Evolutionary conservation across 2,888 invertebrate species (phyloP).

Genomic region (Hyposoter didymator): DNA sequence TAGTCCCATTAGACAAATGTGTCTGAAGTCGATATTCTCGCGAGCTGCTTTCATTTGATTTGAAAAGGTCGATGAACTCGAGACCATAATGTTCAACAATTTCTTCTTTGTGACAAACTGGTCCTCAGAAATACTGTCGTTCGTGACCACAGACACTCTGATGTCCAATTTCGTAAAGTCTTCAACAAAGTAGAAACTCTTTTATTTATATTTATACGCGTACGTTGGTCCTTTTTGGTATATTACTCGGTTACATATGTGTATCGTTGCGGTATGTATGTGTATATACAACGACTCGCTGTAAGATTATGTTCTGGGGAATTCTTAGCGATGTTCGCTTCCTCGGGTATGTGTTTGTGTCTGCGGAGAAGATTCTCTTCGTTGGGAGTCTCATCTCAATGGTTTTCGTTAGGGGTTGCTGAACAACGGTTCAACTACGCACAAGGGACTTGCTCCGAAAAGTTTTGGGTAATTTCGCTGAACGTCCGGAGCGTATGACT

Average conservation of each 20-base stretch:
- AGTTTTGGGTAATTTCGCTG: slow-evolving; percentile 51
- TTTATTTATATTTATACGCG: neutral
- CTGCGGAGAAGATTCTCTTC: slow-evolving; percentile 4
- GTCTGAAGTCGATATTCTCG: neutral
- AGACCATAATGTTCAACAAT: neutral
- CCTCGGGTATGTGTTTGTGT: slow-evolving; percentile 9
- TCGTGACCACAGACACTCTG: neutral
- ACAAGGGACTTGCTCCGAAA: slow-evolving; percentile 34
- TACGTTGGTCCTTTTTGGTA: neutral
- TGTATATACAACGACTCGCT: neutral
- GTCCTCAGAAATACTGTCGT: neutral
- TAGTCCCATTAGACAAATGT: neutral
- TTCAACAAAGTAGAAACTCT: slow-evolving; percentile 1
- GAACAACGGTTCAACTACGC: slow-evolving; percentile 29
- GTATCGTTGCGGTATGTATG: neutral
- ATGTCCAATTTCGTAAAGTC: slow-evolving; percentile 14
- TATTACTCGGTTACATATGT: neutral
- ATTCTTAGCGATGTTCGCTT: slow-evolving; percentile 8
- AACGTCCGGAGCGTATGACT: slow-evolving; percentile 32
- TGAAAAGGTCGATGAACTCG: slow-evolving; percentile 8
- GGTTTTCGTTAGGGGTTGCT: slow-evolving; percentile 43
- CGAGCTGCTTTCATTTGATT: slow-evolving; percentile 9
- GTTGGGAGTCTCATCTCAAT: slow-evolving; percentile 27
- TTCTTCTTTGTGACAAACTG: neutral
- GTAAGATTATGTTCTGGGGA: slow-evolving; percentile 16